Evolutionary conservation across 2,113 vertebrate genomes (phyloP), one percentile per base, ranked within the genome.

Genomic region (Heterocephalus glaber): DNA sequence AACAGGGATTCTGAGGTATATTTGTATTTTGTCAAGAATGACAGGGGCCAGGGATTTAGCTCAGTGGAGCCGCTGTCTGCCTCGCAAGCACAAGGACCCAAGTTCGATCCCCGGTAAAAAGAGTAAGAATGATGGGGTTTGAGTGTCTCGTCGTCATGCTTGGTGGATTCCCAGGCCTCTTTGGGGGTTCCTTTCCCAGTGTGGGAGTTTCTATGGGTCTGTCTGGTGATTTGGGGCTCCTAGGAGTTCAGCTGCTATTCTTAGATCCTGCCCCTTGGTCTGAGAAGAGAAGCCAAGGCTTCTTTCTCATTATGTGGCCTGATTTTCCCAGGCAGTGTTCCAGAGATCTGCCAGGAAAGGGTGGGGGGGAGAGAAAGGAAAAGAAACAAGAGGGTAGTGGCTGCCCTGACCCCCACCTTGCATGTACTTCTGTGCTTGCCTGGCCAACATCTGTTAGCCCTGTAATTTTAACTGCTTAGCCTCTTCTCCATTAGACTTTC

Each of bases 1-100:
- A 8, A 17, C 19, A 1, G 1, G 16, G 3, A 8, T 60, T 66
- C 44, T 52, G 20, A 77, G 47, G 61, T 20, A 8, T 1, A 0
- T 58, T 19, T 92, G 72, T 12, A 24, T 96, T 72, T 65, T 16
- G 24, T 63, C 63, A 38, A 33, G 56, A 49, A 83, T 66, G 35
- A 77, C 20, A n/a, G n/a, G n/a, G n/a, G n/a, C n/a, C n/a, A n/a
- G n/a, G n/a, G n/a, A n/a, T n/a, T n/a, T n/a, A n/a, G n/a, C n/a
- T n/a, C n/a, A n/a, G n/a, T n/a, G n/a, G n/a, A n/a, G n/a, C n/a
- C n/a, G n/a, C n/a, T n/a, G n/a, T n/a, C n/a, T n/a, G n/a, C n/a
- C n/a, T n/a, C n/a, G n/a, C n/a, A n/a, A n/a, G n/a, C n/a, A n/a
- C n/a, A n/a, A n/a, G n/a, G n/a, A n/a, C n/a, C n/a, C n/a, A n/a